Base-by-base conservation (phyloP, 2,113 vertebrate species). In the Sorex araneus region DNA sequence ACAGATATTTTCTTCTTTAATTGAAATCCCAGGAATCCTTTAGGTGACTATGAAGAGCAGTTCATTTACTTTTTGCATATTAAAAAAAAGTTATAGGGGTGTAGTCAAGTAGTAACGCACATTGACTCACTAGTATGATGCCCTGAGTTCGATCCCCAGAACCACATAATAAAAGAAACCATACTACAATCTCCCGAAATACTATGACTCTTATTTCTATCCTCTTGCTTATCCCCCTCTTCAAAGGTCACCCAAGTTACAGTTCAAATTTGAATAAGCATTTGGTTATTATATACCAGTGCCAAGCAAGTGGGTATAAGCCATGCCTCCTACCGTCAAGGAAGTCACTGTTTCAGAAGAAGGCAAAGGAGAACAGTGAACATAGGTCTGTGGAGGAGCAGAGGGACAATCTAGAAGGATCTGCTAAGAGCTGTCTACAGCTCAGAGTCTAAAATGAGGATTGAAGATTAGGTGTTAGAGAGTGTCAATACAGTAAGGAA, bases 31-130 rank as follows among this genome's bases (percentile, higher is more conserved):
- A 78, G 27, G 32, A n/a, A 80, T 82, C 23, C 69, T 74, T 74
- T 92, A 92, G 34, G 69, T 71, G 27, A 85, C 32, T 13, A 81
- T 43, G 23, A 19, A 95, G 43, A 77, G 23, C 3, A 77, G 13
- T 87, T 84, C 54, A 67, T 84, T 95, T 93, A 63, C 50, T 84
- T 93, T 93, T 60, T 28, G 25, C 7, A 93, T 23, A n/a, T 89
- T 91, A n/a, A 87, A 40, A 73, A 93, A 79, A n/a, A n/a, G n/a
- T n/a, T n/a, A n/a, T n/a, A n/a, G n/a, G n/a, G n/a, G n/a, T n/a
- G n/a, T n/a, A n/a, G n/a, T n/a, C n/a, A n/a, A n/a, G n/a, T n/a
- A n/a, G n/a, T n/a, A n/a, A n/a, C n/a, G n/a, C n/a, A n/a, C n/a
- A n/a, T n/a, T n/a, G n/a, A n/a, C n/a, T n/a, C n/a, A n/a, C n/a